Percentiles rank a stretch among this genome's conserved stretches.
These are phyloP conservation scores for Haliaeetus leucogaster DNA, from an alignment of 2,113 vertebrate genomes.

Conservation along the genomic window DNA sequence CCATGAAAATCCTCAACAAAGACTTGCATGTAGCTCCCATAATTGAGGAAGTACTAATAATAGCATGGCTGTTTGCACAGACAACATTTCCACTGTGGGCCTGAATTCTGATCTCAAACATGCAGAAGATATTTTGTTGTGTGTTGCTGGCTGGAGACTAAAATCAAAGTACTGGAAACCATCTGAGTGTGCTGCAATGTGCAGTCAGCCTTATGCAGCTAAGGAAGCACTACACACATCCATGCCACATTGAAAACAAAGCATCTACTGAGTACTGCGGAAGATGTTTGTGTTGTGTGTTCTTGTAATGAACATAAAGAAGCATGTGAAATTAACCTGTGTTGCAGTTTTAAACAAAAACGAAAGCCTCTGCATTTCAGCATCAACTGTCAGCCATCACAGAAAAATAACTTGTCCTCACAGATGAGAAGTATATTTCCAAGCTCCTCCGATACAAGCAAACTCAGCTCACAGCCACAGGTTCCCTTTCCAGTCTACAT, in stretches of 20 bases:
- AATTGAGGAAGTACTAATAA: slow-evolving; percentile 68
- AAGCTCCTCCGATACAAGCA: neutral
- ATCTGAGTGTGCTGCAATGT: neutral
- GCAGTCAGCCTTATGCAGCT: neutral
- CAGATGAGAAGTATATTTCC: neutral
- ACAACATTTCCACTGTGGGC: slow-evolving; percentile 57
- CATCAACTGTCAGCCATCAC: neutral
- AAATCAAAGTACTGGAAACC: neutral
- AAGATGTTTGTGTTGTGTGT: neutral
- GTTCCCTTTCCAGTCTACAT: neutral
- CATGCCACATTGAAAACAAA: neutral
- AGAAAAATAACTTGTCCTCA: neutral
- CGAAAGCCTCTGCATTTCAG: neutral
- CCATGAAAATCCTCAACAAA: slow-evolving; percentile 66
- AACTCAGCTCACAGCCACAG: neutral
- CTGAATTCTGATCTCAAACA: slow-evolving; percentile 35
- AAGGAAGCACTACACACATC: neutral
- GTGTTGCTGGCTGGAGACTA: neutral
- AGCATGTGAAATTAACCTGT: neutral
- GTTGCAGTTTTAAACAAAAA: neutral
- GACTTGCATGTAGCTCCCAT: slow-evolving; percentile 20
- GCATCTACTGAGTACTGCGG: neutral
- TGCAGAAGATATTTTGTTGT: slow-evolving; percentile 4
- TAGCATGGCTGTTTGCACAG: slow-evolving; percentile 26
- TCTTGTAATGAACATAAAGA: neutral